Evolutionary conservation across 2,888 invertebrate species (phyloP).

Genomic region (Eumacrocentrus americanus): DNA sequence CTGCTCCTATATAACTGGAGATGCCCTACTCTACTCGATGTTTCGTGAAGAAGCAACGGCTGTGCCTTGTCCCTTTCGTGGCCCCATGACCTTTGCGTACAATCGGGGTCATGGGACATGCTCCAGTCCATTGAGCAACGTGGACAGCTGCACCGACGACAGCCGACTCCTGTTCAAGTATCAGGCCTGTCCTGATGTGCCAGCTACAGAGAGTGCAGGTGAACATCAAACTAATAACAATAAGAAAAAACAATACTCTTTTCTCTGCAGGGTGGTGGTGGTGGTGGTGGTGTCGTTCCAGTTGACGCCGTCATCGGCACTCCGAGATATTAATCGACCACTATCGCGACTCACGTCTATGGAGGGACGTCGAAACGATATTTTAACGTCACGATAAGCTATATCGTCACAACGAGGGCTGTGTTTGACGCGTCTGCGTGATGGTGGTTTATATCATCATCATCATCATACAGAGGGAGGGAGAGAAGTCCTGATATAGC

Average conservation of each 20-base stretch:
- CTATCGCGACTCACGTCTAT: slow-evolving; percentile 30
- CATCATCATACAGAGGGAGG: no score
- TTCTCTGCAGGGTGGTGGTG: neutral
- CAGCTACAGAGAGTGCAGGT: slow-evolving; percentile 91
- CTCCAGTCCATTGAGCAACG: slow-evolving; percentile 85
- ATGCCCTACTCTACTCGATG: slow-evolving; percentile 87
- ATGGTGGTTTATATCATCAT: no score
- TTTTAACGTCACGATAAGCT: slow-evolving; percentile 40
- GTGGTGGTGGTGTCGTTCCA: neutral
- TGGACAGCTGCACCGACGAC: slow-evolving; percentile 93
- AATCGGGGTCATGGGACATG: slow-evolving; percentile 91
- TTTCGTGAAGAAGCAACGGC: slow-evolving; percentile 87
- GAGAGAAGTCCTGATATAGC: no score
- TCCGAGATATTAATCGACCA: slow-evolving; percentile 41
- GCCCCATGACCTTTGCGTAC: slow-evolving; percentile 92
- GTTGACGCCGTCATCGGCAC: slow-evolving; percentile 4
- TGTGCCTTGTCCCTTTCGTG: slow-evolving; percentile 86
- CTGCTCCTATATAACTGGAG: slow-evolving; percentile 87
- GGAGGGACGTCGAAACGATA: slow-evolving; percentile 39
- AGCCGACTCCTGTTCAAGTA: slow-evolving; percentile 88
- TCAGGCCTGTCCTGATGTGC: slow-evolving; percentile 91
- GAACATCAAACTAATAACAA: slow-evolving; percentile 37
- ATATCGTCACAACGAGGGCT: slow-evolving; percentile 9
- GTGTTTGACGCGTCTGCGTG: slow-evolving; percentile 6
- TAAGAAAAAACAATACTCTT: neutral